Evolutionary conservation across 2,113 vertebrate species (phyloP).

Genomic region (Chrysemys picta): DNA sequence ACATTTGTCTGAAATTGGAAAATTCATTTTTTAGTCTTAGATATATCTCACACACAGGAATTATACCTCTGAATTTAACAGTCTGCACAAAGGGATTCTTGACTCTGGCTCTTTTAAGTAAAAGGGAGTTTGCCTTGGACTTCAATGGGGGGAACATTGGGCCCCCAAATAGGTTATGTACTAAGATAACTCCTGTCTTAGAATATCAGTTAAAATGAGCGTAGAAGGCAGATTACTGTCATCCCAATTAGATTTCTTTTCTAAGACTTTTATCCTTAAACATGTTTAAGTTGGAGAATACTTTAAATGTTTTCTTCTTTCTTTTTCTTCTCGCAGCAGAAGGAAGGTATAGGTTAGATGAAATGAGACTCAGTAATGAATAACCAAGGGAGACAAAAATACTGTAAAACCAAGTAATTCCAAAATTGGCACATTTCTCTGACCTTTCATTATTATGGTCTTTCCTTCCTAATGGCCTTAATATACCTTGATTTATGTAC

Average conservation of each 20-base stretch:
- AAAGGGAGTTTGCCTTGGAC: background rate
- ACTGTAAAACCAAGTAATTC: background rate
- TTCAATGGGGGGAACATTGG: background rate
- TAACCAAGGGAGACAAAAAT: background rate
- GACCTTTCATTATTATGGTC: accelerated
- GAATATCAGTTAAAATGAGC: accelerated
- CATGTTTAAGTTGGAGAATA: background rate
- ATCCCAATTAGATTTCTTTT: background rate
- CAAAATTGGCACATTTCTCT: background rate
- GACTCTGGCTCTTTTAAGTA: background rate
- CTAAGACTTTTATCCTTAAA: accelerated
- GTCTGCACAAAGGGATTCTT: accelerated
- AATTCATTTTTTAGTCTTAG: background rate
- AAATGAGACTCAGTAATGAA: slow-evolving; percentile 6
- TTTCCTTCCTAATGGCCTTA: slow-evolving; percentile 65
- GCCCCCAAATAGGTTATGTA: background rate
- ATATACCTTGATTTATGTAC: background rate
- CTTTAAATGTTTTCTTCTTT: background rate
- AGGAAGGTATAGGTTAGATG: background rate
- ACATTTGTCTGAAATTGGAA: background rate
- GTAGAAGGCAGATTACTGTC: accelerated
- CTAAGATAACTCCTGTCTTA: accelerated
- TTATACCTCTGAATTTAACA: background rate
- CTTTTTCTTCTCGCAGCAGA: background rate
- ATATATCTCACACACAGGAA: background rate